Conservation (phyloP, 2,113 vertebrate genomes). For the Centrocercus urophasianus region DNA sequence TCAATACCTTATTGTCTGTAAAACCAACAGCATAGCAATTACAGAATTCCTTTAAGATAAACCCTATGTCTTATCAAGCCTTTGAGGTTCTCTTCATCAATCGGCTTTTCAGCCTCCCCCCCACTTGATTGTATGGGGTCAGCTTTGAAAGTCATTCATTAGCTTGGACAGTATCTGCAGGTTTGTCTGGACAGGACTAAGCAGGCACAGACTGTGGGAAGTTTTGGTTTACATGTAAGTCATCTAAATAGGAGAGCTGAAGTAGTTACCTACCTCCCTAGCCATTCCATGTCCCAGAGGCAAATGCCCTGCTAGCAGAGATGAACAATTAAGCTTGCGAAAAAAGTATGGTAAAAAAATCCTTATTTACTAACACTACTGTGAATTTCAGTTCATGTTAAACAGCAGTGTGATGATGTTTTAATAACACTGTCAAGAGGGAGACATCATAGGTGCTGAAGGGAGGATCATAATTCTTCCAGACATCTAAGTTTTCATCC, state of each 20-base stretch:
- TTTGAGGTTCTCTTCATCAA: constrained; percentile 18
- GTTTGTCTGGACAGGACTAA: neutral
- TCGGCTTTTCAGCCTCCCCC: neutral
- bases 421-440: neutral
- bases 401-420: neutral
- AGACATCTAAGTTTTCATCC: constrained; percentile 11
- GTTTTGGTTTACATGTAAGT: neutral
- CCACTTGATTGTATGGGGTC: neutral
- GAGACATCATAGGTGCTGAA: neutral
- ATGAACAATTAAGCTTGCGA: neutral
- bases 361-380: neutral
- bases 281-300: neutral
- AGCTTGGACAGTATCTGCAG: rapidly evolving
- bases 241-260: neutral
- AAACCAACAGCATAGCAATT: neutral
- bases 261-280: neutral
- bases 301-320: neutral
- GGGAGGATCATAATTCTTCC: neutral
- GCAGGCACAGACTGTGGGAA: neutral
- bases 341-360: neutral
- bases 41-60: constrained; percentile 43
- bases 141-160: constrained; percentile 41
- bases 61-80: neutral
- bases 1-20: neutral
- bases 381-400: neutral